Base-by-base conservation (phyloP, 2,888 invertebrate species). In the Pecten maximus region DNA sequence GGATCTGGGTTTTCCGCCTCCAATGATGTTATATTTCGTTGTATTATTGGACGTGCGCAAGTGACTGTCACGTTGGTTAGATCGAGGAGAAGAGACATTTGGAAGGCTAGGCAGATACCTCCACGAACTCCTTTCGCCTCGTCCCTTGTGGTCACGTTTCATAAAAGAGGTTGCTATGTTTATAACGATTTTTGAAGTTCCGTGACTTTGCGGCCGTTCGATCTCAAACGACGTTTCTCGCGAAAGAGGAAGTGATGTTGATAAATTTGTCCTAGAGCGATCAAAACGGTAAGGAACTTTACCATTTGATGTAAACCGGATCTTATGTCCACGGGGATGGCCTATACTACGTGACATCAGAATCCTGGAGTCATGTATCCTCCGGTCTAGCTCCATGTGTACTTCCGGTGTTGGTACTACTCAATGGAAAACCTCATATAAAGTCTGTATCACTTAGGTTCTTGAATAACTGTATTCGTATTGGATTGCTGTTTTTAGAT, bases 141-240 rank as follows among this genome's bases (percentile, higher is more conserved):
- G 74, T 74, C 74, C 74, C 4, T 90, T 86, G 39, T 90, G 87
- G 44, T 92, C 90, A 87, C 88, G 88, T n/a, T 89, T 88, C 28
- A 92, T 87, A 91, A 89, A 92, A 8, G 90, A 89, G 15, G 91
- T 92, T 15, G 90, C 89, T 28, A 92, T 89, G 90, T 92, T 92
- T 35, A 92, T 92, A 2, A 92, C 88, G 39, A 90, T 88, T 74
- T 74, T 90, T 15, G 89, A 88, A 15, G 89, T 60, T 40, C 91
- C 91, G 3, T 91, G 86, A 74, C 91, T 91, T 50, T 92, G 91
- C 12, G 91, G 90, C 40, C 91, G 86, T 50, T 92, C 90, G 0
- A 92, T 87, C 88, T 92, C 90, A 89, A 92, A 92, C 3, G 91
- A 89, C 12, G 91, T 89, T 40, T 91, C 91, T 48, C 89, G 35